A percentile compares a stretch with the other conserved stretches of the same genome.
These are phyloP conservation scores for Peromyscus leucopus DNA, from an alignment of 2,113 vertebrate genomes.

Conservation along the genomic window DNA sequence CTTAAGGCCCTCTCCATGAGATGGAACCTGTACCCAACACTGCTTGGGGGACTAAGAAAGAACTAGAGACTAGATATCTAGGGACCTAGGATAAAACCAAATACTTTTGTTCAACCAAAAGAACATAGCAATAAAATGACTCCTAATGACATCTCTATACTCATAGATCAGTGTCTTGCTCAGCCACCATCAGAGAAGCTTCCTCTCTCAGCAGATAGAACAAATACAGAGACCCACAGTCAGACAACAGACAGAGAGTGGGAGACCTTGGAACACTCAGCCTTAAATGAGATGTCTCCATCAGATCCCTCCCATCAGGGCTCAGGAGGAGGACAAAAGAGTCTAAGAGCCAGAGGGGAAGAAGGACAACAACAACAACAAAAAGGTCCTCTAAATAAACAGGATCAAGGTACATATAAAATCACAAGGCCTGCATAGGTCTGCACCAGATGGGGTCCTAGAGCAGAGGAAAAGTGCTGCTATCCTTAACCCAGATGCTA, in stretches of 20 bases:
- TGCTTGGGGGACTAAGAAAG: not conserved
- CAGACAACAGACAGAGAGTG: not conserved
- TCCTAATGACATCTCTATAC: not conserved
- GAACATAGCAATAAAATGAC: not conserved
- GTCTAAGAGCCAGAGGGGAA: not conserved
- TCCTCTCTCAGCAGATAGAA: not conserved
- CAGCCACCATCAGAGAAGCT: too few relatives aligned
- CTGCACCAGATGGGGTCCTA: not conserved
- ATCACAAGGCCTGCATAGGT: not conserved
- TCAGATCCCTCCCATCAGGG: not conserved
- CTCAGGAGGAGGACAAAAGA: not conserved
- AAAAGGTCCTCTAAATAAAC: not conserved
- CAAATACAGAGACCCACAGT: not conserved
- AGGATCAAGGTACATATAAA: not conserved
- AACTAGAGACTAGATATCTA: not conserved
- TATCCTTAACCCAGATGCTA: not conserved
- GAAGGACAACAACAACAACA: not conserved
- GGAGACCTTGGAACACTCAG: not conserved
- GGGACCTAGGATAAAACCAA: not conserved
- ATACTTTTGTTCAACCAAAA: not conserved
- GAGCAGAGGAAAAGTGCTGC: not conserved
- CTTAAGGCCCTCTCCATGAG: not conserved
- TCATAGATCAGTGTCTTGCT: not conserved
- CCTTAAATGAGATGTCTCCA: not conserved
- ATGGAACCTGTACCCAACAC: not conserved